phyloP scores from a whole-genome alignment of 1,140 invertebrate species.

The Lepidotrigona ventralis region DNA sequence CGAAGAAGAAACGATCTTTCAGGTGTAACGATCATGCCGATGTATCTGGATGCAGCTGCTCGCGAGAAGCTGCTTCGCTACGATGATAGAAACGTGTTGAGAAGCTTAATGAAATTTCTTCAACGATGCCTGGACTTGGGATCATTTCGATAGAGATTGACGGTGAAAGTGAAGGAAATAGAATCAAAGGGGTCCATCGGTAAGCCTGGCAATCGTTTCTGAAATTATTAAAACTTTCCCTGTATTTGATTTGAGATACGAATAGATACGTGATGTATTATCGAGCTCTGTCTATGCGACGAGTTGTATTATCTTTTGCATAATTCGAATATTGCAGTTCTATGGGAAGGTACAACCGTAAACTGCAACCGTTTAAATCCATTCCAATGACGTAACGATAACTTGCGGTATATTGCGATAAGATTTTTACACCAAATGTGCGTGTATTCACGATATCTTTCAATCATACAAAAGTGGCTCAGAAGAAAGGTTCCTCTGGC shows the following conservation, averaged over 20 bases:
- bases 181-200: background rate
- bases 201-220: background rate
- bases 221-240: background rate
- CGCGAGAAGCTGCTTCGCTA: background rate
- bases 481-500: constrained; percentile 29
- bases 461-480: constrained; percentile 18
- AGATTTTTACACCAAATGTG: background rate
- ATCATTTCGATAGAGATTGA: background rate
- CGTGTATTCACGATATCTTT: constrained; percentile 5
- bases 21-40: background rate
- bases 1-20: background rate
- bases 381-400: background rate
- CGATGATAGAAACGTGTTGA: background rate
- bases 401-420: background rate
- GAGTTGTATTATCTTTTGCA: no score
- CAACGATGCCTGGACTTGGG: background rate
- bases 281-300: no score
- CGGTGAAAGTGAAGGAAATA: background rate
- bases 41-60: background rate
- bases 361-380: no score
- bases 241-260: background rate
- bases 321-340: background rate
- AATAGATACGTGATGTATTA: background rate
- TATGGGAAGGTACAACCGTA: background rate
- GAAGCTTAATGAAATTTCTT: no score